Base-by-base conservation (phyloP, 2,888 invertebrate genomes). In the Ophion obscuratus region DNA sequence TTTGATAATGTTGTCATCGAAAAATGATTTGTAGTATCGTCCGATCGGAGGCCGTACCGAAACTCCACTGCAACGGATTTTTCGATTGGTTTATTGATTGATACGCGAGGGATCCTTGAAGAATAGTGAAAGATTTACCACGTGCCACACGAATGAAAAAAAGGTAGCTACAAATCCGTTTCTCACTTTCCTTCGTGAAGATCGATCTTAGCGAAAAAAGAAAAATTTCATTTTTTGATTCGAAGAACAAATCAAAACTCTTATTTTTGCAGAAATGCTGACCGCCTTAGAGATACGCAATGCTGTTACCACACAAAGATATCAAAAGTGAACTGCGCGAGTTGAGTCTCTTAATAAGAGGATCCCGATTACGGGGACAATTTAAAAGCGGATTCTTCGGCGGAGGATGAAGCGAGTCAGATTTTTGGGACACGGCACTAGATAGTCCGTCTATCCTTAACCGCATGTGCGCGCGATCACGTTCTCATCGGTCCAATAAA, bases 401-500 rank as follows among this genome's bases (percentile, higher is more conserved):
- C 4, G 53, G 11, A 53, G 53, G 53, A 53, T 53, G 14, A 53
- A 53, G 14, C 17, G 53, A 53, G 4, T 14, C 2, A 2, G 17
- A 53, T 53, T 53, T 53, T 53, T 4, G 53, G 17, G 17, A 53
- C 53, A 53, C 53, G 53, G 53, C 14, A 17, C 53, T 17, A 53
- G 53, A 53, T 53, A 53, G 11, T 53, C 17, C 53, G 40, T 40
- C 40, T 40, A 40, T 53, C 53, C 53, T 53, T 53, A 17, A 53
- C 53, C 53, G 53, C 14, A 5, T 53, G 53, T 53, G 61, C 11
- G 11, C 61, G 14, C 31, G 66, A 31, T 75, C 75, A 27, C 64
- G 64, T 75, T 47, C 27, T 64, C 27, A 17, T 62, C 24, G 64
- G 44, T 47, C n/a, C 17, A 44, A 44, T 59, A 61, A 44, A 74